Conservation (phyloP, 2,888 invertebrate species). For the Ctena decussata region DNA sequence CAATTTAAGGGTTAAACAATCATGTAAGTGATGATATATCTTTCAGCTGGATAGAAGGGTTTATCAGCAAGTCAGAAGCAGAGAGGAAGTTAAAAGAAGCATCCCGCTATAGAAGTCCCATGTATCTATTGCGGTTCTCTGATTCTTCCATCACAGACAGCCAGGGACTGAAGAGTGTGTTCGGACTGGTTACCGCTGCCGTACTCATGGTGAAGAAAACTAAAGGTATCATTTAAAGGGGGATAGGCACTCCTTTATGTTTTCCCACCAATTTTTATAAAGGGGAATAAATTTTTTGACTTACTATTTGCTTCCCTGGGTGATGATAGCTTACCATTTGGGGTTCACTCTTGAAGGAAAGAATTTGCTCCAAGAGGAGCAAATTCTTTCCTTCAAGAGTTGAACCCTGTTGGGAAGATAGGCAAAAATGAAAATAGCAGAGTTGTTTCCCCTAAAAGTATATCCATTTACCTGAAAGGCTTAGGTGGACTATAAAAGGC, state of each 20-base stretch:
- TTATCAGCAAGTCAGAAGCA: constrained; percentile 46
- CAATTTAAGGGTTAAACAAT: too few species aligned
- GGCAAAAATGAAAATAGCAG: too few species aligned
- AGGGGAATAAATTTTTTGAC: too few species aligned
- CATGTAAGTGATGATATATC: neutral
- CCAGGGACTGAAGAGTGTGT: constrained; percentile 60
- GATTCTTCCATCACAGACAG: constrained; percentile 59
- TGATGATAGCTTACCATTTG: too few species aligned
- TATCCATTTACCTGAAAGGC: too few species aligned
- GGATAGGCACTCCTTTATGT: neutral
- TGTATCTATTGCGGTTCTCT: constrained; percentile 59
- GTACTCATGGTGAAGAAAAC: constrained; percentile 12
- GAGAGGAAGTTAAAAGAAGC: constrained; percentile 33
- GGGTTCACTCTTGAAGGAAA: too few species aligned
- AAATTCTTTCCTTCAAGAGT: too few species aligned
- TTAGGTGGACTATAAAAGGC: too few species aligned
- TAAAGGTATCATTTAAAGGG: neutral
- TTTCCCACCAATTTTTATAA: neutral
- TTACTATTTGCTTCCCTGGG: too few species aligned
- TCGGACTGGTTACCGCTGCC: constrained; percentile 44
- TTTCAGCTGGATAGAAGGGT: constrained; percentile 57
- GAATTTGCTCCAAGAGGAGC: too few species aligned
- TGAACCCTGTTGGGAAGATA: too few species aligned
- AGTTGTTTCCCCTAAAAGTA: too few species aligned
- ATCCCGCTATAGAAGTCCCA: constrained; percentile 10